Conservation (phyloP, 1,140 invertebrate genomes). For the Potamilus streckersoni region DNA sequence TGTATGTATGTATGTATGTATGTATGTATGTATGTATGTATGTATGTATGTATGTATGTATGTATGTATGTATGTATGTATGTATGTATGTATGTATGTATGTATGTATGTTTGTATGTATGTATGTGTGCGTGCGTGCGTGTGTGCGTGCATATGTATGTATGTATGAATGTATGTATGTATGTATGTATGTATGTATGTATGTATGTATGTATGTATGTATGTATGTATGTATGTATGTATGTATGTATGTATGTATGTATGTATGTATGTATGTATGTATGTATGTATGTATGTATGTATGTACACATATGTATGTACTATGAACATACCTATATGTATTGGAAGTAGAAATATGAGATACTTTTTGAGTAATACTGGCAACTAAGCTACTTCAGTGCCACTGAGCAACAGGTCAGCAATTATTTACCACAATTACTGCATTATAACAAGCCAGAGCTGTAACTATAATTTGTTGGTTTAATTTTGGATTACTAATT, state of each 20-base stretch:
- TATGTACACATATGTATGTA: slow-evolving; percentile 18
- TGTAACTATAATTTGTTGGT: too few species aligned
- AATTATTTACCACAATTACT: too few species aligned
- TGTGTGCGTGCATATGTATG: slow-evolving; percentile 49
- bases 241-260: slow-evolving; percentile 49
- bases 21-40: slow-evolving; percentile 51
- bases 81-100: slow-evolving; percentile 15
- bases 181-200: slow-evolving; percentile 49
- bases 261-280: slow-evolving; percentile 16
- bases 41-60: slow-evolving; percentile 19
- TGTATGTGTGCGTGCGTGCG: slow-evolving; percentile 10
- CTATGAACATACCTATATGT: too few species aligned
- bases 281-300: slow-evolving; percentile 48
- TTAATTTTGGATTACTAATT: too few species aligned
- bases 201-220: slow-evolving; percentile 20
- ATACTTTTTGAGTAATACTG: too few species aligned
- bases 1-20: slow-evolving; percentile 49
- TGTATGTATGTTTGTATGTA: slow-evolving; percentile 46
- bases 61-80: slow-evolving; percentile 49
- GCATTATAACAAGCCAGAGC: too few species aligned
- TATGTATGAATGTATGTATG: slow-evolving; percentile 18
- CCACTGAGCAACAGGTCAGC: too few species aligned
- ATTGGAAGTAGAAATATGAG: neutral
- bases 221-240: slow-evolving; percentile 45
- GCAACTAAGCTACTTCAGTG: too few species aligned